Conservation (phyloP, 2,888 invertebrate genomes). For the Machimus atricapillus region DNA sequence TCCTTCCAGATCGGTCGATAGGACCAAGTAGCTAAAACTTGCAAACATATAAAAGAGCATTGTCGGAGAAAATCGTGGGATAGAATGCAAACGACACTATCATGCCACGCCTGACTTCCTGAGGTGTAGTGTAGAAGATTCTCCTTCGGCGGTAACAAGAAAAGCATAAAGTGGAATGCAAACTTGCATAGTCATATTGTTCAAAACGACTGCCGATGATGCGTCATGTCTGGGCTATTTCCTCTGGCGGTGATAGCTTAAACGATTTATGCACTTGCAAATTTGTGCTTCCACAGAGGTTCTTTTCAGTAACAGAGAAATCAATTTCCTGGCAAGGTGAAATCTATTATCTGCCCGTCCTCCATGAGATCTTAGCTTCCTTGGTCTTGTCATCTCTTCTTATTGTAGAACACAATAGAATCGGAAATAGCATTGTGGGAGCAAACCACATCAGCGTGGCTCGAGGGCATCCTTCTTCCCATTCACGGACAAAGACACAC, state of each 20-base stretch:
- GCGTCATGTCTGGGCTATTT: background rate
- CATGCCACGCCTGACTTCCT: background rate
- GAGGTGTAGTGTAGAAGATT: background rate
- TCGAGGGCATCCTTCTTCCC: background rate
- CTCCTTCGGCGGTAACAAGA: background rate
- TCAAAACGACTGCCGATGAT: background rate
- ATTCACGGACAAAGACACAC: background rate
- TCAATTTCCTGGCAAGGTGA: conserved; percentile 14
- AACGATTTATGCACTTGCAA: background rate
- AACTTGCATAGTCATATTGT: background rate
- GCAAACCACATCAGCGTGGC: background rate
- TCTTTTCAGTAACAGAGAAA: conserved; percentile 19
- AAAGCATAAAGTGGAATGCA: background rate
- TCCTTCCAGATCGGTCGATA: background rate
- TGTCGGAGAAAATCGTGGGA: background rate
- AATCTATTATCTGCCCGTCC: background rate
- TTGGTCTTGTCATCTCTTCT: background rate
- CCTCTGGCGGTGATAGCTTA: background rate
- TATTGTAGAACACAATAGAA: background rate
- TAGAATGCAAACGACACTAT: background rate
- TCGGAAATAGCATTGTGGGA: background rate
- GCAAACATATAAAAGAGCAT: background rate
- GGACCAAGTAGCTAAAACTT: background rate
- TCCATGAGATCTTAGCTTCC: background rate
- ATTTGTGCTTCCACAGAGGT: background rate